phyloP scores from a whole-genome alignment of 2,113 vertebrate genomes.

The Phrynosoma blainvillii region DNA sequence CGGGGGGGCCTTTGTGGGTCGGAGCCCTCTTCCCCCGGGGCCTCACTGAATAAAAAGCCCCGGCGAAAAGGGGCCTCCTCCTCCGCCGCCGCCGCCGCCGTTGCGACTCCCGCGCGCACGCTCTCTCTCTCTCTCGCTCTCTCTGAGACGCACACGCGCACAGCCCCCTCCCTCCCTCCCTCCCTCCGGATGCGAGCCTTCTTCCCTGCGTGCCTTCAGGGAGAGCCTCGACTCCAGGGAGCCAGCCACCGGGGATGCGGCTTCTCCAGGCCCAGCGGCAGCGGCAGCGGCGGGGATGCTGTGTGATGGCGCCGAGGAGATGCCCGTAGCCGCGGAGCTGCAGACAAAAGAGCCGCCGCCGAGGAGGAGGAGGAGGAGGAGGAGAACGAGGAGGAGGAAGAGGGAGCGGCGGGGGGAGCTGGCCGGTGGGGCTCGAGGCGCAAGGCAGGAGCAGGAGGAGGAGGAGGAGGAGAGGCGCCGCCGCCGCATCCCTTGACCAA shows the following conservation, averaged over 20 bases:
- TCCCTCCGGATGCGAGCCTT: not conserved
- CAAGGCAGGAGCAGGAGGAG: too few species aligned
- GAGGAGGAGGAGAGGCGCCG: too few species aligned
- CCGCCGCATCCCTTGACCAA: too few species aligned
- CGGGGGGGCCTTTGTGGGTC: slow-evolving; percentile 55
- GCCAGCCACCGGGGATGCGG: slow-evolving; percentile 54
- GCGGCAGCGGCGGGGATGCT: slow-evolving; percentile 18
- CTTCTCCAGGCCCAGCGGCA: slow-evolving; percentile 6
- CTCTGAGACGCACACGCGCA: not conserved
- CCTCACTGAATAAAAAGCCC: slow-evolving; percentile 19
- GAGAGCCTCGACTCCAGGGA: slow-evolving; percentile 10
- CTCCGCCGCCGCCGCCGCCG: too few species aligned
- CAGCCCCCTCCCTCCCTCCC: not conserved
- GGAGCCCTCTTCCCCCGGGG: slow-evolving; percentile 44
- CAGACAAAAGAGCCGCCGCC: slow-evolving; percentile 46
- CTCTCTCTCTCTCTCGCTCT: too few species aligned
- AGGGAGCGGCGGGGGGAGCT: too few species aligned
- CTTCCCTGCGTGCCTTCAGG: slow-evolving; percentile 43
- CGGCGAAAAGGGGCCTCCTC: too few species aligned
- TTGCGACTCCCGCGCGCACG: too few species aligned
- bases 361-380: too few species aligned
- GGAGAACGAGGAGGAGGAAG: too few species aligned
- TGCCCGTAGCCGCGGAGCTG: slow-evolving; percentile 31
- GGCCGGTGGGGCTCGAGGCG: too few species aligned
- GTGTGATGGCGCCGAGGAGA: too few species aligned